Conservation (phyloP, 2,113 vertebrate genomes). For the Rhinopomastus cyanomelas region DNA sequence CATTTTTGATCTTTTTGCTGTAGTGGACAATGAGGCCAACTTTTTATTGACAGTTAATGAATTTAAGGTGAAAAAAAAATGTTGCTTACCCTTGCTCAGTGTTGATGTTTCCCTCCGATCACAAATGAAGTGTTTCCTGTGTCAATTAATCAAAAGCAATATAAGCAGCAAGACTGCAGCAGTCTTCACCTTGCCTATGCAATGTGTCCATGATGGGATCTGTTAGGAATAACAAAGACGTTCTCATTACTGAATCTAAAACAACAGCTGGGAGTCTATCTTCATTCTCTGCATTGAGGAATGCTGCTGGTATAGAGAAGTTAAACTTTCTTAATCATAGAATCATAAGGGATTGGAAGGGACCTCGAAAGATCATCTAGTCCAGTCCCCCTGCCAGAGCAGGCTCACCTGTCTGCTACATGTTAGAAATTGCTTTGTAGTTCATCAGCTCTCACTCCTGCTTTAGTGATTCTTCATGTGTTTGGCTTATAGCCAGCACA, state of each 20-base stretch:
- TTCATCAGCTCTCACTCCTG: accelerated
- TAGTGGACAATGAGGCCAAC: background rate
- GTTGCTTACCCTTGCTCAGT: background rate
- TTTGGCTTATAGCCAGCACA: background rate
- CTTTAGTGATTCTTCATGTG: background rate
- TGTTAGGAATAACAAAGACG: background rate
- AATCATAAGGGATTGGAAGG: too few species aligned
- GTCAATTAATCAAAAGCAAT: background rate
- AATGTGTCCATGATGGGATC: accelerated
- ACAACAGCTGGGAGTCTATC: background rate
- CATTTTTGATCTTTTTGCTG: background rate
- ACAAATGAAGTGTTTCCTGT: background rate
- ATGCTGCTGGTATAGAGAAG: background rate
- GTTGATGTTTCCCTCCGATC: background rate
- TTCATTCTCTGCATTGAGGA: background rate
- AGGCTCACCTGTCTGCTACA: background rate
- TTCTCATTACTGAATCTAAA: background rate
- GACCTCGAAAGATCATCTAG: too few species aligned
- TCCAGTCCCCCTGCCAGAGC: too few species aligned
- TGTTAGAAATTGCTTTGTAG: background rate
- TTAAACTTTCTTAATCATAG: background rate
- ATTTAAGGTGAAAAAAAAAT: background rate
- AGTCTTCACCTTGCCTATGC: background rate
- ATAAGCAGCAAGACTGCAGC: background rate
- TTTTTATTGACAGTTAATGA: background rate